Base-by-base conservation (phyloP, 2,113 vertebrate species). In the Amphiprion percula region DNA sequence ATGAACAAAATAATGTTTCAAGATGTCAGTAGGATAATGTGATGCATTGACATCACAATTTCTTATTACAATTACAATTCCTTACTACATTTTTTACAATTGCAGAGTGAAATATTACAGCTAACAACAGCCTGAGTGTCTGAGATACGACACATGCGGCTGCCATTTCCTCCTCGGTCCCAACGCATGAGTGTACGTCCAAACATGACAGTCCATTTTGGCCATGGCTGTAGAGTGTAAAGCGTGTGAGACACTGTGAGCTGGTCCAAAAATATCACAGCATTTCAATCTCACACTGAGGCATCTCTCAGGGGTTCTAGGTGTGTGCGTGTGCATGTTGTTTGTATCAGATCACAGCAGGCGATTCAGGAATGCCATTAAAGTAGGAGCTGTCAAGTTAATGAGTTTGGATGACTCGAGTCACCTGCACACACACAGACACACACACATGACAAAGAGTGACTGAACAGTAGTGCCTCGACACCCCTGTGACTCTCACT, bases 351-450 rank as follows among this genome's bases (percentile, higher is more conserved):
- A 68, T 19, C 46, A 44, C 66, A 65, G 71, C 21, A 0, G 52
- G 74, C 12, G 63, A 44, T 64, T 41, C 28, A 41, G 56, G 53
- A 63, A 33, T 64, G 67, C 76, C 44, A 60, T 76, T 59, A 67
- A 41, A 56, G 41, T 19, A 53, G 37, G 64, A 68, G 55, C 37
- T 78, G 74, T 67, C 62, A 72, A 64, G 49, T 54, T 79, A 77
- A 88, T 87, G 65, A 77, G 50, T 84, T 67, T 80, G 64, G 68
- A 74, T 80, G 67, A 68, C 65, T 83, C 30, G 33, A 63, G 33
- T 59, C 50, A 67, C 71, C 67, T 74, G 65, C 78, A 46, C 41
- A 24, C 26, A 47, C 74, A 65, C 33, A 56, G 7, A 30, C 23
- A 74, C 60, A 41, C 47, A 53, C 21, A 47, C 47, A 28, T 69